Conservation (phyloP, 2,888 invertebrate species). For the Ypsolopha sequella region DNA sequence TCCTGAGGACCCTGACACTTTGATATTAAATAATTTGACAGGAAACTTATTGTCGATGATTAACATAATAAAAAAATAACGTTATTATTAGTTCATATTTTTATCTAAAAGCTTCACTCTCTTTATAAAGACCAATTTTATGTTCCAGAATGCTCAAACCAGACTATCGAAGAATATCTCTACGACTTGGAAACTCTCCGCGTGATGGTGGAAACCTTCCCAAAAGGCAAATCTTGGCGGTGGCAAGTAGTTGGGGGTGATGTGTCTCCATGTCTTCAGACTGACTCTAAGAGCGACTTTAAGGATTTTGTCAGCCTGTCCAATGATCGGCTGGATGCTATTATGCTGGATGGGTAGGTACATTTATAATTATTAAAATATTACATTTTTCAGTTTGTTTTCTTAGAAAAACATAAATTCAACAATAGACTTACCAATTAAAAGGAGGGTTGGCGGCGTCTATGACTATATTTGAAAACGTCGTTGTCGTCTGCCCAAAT, state of each 20-base stretch:
- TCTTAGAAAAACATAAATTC: too few species aligned
- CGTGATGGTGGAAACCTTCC: constrained; percentile 75
- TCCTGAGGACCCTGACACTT: too few species aligned
- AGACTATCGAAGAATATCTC: constrained; percentile 69
- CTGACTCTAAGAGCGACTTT: constrained; percentile 65
- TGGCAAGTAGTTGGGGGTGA: constrained; percentile 76
- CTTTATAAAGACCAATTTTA: neutral
- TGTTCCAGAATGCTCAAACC: constrained; percentile 59
- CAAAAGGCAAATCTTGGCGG: constrained; percentile 31
- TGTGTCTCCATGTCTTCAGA: constrained; percentile 60
- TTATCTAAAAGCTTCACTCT: too few species aligned
- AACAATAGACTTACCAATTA: too few species aligned
- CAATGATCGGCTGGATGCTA: constrained; percentile 72
- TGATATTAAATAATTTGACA: too few species aligned
- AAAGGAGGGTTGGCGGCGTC: too few species aligned
- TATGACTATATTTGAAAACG: too few species aligned
- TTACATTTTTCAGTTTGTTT: constrained; percentile 2
- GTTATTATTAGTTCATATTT: too few species aligned
- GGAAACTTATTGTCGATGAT: too few species aligned
- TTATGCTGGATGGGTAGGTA: constrained; percentile 80
- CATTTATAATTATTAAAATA: neutral
- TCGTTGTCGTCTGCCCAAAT: too few species aligned
- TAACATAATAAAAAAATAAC: too few species aligned
- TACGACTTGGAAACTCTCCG: constrained; percentile 74
- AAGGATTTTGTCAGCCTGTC: constrained; percentile 68